Evolutionary conservation across 1,140 invertebrate species (phyloP).

Genomic region (Heliconius hermathena): DNA sequence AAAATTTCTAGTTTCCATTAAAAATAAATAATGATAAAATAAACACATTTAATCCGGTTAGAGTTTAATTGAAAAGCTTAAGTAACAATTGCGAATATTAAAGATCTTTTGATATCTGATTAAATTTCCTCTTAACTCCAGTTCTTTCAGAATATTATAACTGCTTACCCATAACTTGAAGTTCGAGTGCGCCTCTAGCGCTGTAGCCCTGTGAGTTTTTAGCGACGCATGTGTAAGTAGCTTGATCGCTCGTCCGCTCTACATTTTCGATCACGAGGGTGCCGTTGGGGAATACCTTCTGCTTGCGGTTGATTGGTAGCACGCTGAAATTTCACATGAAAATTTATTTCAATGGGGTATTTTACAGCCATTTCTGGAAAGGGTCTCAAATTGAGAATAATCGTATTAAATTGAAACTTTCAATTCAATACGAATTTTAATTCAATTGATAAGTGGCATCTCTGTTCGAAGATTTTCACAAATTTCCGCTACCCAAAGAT

Average conservation of each 20-base stretch:
- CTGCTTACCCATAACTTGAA: conserved; percentile 96
- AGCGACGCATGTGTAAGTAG: conserved; percentile 96
- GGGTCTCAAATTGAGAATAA: too few species aligned
- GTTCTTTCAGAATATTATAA: background rate
- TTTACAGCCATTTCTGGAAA: too few species aligned
- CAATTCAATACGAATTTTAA: too few species aligned
- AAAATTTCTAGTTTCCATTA: too few species aligned
- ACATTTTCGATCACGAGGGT: conserved; percentile 97
- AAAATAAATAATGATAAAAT: too few species aligned
- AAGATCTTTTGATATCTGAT: background rate
- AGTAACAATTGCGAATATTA: too few species aligned
- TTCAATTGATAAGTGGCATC: too few species aligned
- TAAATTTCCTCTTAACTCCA: conserved; percentile 10
- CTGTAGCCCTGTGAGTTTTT: conserved; percentile 94
- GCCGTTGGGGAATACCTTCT: conserved; percentile 96
- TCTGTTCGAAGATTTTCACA: too few species aligned
- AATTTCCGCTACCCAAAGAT: too few species aligned
- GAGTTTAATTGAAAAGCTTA: too few species aligned
- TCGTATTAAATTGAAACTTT: too few species aligned
- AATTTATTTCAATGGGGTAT: background rate
- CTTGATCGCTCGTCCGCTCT: conserved; percentile 95
- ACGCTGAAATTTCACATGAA: conserved; percentile 78
- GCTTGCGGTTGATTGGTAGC: conserved; percentile 96
- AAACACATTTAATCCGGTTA: too few species aligned
- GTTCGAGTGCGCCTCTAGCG: conserved; percentile 92